Base-by-base conservation (phyloP, 2,113 vertebrate species). In the Procavia capensis region DNA sequence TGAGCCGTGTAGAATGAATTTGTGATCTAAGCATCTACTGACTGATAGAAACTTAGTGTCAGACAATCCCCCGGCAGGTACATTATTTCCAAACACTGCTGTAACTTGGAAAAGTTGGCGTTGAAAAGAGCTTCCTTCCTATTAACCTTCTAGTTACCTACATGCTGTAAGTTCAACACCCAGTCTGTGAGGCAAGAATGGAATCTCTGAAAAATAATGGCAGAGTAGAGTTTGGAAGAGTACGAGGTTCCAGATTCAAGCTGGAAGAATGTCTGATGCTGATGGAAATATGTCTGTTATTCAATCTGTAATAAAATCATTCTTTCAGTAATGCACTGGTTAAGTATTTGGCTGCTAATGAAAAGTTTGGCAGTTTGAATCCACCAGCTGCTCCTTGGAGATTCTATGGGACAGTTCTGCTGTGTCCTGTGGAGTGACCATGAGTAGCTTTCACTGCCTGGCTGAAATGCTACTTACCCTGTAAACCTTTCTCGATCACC, bases 41-140 rank as follows among this genome's bases (percentile, higher is more conserved):
- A 41, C n/a, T 16, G 61, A 85, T 88, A 92, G 92, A 95, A 96
- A 96, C 96, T 94, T 91, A 61, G 25, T 78, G 59, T 88, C 66
- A 90, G 85, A 95, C 88, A 86, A 85, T n/a, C 36, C 25, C 31
- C 20, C 36, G 91, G 79, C 61, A 91, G 50, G 50, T 85, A 70
- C 36, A 86, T 92, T 93, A 95, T 50, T 27, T 75, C 59, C 17
- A 70, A 66, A 79, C 43, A 29, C 57, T 72, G 93, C 94, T 76
- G 82, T 59, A 72, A 81, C 59, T n/a, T 57, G 43, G 63, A 91
- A 90, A 91, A 88, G 81, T 93, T 93, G 76, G 11, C 63, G 74
- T 91, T 93, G 89, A 95, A 93, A 88, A 66, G 31, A 90, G 50
- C 72, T 94, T 80, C 47, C 54, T 93, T 96, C 27, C 74, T 16